Evolutionary conservation across 2,113 vertebrate species (phyloP).

Genomic region (Onychorhynchus coronatus): DNA sequence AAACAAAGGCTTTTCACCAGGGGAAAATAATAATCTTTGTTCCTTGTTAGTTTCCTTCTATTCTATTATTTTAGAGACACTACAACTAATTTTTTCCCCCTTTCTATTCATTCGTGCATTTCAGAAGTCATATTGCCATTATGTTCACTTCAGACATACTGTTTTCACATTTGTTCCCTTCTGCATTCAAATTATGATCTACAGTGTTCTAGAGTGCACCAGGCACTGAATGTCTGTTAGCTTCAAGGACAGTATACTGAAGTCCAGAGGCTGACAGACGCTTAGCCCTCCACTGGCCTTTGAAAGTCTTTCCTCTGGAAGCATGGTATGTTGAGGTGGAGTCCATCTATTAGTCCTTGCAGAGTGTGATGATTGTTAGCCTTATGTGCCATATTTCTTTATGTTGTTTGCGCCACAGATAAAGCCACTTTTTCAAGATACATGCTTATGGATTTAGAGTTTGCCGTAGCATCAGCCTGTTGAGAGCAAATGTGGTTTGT

Average conservation of each 20-base stretch:
- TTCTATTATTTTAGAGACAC: constrained; percentile 12
- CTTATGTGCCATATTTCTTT: neutral
- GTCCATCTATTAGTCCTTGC: neutral
- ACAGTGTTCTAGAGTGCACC: neutral
- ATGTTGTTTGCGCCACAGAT: neutral
- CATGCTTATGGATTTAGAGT: neutral
- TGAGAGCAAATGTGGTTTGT: neutral
- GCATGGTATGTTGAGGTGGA: neutral
- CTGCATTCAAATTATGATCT: neutral
- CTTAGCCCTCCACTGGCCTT: neutral
- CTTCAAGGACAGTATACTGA: neutral
- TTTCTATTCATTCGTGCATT: neutral
- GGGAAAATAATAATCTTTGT: neutral
- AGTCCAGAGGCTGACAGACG: neutral
- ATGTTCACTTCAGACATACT: neutral
- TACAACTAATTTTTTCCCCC: neutral
- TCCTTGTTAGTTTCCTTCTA: neutral
- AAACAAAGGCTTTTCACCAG: constrained; percentile 25
- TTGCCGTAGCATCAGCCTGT: neutral
- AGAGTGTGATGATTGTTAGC: neutral
- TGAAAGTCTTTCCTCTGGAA: neutral
- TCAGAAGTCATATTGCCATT: neutral
- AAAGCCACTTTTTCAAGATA: neutral
- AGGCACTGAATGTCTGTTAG: neutral
- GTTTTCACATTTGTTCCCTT: neutral